These are phyloP conservation scores for Flabesymbios commensalis DNA, from an alignment of 2,888 invertebrate species.

Conservation along the genomic window DNA sequence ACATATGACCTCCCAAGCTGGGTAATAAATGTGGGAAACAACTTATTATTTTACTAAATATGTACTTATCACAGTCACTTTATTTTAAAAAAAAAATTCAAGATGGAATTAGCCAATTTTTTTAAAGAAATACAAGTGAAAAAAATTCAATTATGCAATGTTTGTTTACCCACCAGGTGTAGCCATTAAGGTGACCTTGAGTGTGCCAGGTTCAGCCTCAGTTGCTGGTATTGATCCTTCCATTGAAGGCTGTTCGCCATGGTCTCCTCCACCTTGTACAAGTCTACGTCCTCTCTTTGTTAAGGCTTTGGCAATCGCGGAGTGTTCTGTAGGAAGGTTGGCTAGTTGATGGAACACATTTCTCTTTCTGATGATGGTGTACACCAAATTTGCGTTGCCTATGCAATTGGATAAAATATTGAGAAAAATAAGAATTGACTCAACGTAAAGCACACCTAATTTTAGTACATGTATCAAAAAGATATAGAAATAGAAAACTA, in stretches of 20 bases:
- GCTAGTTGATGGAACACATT: constrained; percentile 96
- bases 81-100: neutral
- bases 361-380: constrained; percentile 98
- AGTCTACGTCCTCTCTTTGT: constrained; percentile 47
- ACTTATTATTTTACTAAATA: neutral
- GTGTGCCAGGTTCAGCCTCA: constrained; percentile 71
- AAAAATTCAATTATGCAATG: no score
- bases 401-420: constrained; percentile 26
- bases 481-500: no score
- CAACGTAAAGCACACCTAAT: no score
- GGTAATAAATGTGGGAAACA: neutral
- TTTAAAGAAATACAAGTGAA: no score
- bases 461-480: no score
- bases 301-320: constrained; percentile 79
- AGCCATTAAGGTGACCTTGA: constrained; percentile 85
- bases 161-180: constrained; percentile 81
- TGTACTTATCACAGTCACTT: neutral
- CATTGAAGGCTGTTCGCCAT: constrained; percentile 53
- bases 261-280: neutral
- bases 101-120: neutral
- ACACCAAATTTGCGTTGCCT: constrained; percentile 98
- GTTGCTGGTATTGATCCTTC: constrained; percentile 59
- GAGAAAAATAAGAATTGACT: neutral
- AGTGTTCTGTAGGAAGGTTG: constrained; percentile 93
- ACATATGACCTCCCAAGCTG: no score